Percentiles rank a stretch among this genome's conserved stretches.
These are phyloP conservation scores for Liparis tanakae DNA, from an alignment of 2,797 vertebrate species.

Conservation along the genomic window DNA sequence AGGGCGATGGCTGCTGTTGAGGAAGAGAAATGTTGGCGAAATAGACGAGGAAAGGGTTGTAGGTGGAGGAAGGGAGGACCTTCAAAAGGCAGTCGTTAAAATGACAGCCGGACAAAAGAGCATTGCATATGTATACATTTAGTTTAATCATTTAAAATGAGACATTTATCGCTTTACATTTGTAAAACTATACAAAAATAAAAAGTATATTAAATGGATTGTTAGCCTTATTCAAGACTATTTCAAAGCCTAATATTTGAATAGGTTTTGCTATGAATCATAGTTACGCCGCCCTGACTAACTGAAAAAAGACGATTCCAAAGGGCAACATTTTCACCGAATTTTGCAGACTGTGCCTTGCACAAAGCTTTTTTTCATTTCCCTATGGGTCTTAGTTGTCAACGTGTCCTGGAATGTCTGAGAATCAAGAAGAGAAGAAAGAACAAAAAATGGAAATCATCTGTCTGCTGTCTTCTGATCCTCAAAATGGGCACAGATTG, in stretches of 20 bases:
- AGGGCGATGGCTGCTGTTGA: conserved; percentile 29
- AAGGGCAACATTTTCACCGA: background rate
- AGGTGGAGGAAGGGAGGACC: background rate
- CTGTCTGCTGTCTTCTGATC: conserved; percentile 1
- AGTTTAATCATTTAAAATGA: background rate
- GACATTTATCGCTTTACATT: background rate
- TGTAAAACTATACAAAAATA: background rate
- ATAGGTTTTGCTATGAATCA: background rate
- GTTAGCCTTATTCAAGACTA: background rate
- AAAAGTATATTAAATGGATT: background rate
- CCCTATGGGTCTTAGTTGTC: background rate
- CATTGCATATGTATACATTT: background rate
- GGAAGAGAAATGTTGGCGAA: conserved; percentile 2
- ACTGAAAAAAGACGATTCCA: background rate
- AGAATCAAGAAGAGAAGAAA: conserved; percentile 1
- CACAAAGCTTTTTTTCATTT: conserved; percentile 3
- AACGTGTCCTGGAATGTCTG: background rate
- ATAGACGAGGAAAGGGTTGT: background rate
- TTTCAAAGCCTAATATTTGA: background rate
- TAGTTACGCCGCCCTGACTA: background rate
- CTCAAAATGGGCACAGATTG: conserved; percentile 12
- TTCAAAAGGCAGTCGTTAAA: conserved; percentile 4
- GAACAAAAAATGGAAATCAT: conserved; percentile 4
- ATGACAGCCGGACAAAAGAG: background rate
- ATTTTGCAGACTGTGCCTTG: background rate